Percentiles rank a stretch among this genome's conserved stretches.
Conservation (phyloP, 1,140 invertebrate species). For the Hyles vespertilio region DNA sequence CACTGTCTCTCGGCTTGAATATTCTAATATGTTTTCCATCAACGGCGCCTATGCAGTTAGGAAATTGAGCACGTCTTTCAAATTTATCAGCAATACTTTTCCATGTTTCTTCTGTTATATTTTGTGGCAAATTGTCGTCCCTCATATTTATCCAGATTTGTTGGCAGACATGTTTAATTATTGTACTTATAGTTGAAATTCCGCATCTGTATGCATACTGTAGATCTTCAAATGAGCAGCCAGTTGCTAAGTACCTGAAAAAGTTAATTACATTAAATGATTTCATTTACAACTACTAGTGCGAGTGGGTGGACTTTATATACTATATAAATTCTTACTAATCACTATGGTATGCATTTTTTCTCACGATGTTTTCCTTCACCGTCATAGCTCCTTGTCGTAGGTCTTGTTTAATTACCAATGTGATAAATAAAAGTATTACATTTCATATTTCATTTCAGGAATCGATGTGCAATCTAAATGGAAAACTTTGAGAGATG, state of each 20-base stretch:
- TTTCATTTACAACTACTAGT: too few species aligned
- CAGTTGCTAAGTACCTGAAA: slow-evolving; percentile 43
- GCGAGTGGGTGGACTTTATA: too few species aligned
- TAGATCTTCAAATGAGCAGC: slow-evolving; percentile 40
- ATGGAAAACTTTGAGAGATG: slow-evolving; percentile 8
- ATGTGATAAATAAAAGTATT: neutral
- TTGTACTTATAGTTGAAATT: slow-evolving; percentile 32
- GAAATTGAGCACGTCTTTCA: slow-evolving; percentile 12
- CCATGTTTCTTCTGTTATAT: slow-evolving; percentile 40
- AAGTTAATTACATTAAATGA: slow-evolving; percentile 12
- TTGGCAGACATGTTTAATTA: slow-evolving; percentile 35
- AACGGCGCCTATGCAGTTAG: slow-evolving; percentile 29
- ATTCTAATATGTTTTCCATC: slow-evolving; percentile 6
- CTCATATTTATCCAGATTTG: slow-evolving; percentile 35
- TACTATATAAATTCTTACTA: too few species aligned
- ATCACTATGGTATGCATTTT: too few species aligned
- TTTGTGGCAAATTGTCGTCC: slow-evolving; percentile 24
- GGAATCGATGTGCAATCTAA: slow-evolving; percentile 24
- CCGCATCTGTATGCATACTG: slow-evolving; percentile 43
- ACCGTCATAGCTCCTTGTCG: too few species aligned
- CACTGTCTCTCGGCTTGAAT: neutral
- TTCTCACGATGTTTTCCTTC: too few species aligned
- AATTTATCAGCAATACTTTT: slow-evolving; percentile 27
- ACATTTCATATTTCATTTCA: slow-evolving; percentile 22
- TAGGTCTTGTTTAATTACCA: too few species aligned